phyloP scores from a whole-genome alignment of 2,888 invertebrate genomes.

The Agapostemon virescens region DNA sequence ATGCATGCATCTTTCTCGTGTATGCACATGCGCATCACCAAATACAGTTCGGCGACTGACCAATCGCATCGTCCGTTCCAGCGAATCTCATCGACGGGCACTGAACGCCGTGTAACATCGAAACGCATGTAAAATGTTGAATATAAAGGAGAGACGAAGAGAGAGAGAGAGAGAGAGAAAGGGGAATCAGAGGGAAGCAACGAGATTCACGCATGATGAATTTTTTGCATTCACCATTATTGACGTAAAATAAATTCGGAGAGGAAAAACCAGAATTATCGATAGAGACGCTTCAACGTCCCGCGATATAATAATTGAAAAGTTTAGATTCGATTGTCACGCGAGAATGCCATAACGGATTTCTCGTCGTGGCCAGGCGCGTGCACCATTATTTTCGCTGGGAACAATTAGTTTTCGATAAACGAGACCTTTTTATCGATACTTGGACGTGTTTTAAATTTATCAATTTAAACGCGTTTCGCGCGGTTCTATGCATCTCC shows the following conservation, averaged over 20 bases:
- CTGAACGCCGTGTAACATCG: slow-evolving; percentile 14
- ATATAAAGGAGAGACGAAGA: neutral
- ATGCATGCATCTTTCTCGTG: neutral
- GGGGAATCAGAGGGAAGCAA: neutral
- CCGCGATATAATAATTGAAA: neutral
- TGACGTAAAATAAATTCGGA: neutral
- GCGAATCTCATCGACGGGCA: slow-evolving; percentile 17
- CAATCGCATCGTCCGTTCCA: slow-evolving; percentile 32
- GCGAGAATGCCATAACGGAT: neutral
- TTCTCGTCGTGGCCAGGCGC: neutral
- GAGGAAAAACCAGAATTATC: neutral
- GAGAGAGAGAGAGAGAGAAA: neutral
- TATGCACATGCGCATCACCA: slow-evolving; percentile 14
- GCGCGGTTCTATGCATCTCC: neutral
- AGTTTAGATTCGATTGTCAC: neutral
- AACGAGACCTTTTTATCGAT: neutral
- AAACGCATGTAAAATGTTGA: slow-evolving; percentile 21
- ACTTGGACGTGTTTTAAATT: neutral
- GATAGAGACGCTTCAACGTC: neutral
- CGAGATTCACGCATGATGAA: neutral
- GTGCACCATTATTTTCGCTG: neutral
- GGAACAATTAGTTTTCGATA: neutral
- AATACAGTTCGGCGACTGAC: slow-evolving; percentile 14
- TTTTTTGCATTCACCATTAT: neutral
- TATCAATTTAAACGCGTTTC: neutral